These are phyloP conservation scores for Aspidiotus destructor DNA, from an alignment of 2,888 invertebrate species.

Conservation along the genomic window DNA sequence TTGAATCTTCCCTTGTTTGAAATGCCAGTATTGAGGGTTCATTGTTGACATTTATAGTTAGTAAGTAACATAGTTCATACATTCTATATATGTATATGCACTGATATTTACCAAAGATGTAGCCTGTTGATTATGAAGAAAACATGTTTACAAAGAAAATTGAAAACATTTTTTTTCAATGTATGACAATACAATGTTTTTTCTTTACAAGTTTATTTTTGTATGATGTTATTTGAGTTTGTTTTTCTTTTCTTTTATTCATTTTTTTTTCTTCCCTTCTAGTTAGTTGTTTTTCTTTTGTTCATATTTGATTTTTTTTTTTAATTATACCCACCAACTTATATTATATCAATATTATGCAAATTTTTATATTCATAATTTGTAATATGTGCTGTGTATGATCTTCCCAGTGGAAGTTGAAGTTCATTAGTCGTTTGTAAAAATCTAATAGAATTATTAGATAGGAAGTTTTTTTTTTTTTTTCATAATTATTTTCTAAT, in stretches of 20 bases:
- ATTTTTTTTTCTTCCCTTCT: not conserved
- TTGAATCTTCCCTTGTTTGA: not conserved
- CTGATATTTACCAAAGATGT: slow-evolving; percentile 31
- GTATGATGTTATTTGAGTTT: slow-evolving; percentile 7
- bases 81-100: slow-evolving; percentile 14
- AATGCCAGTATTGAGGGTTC: slow-evolving; percentile 19
- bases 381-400: no score
- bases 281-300: no score
- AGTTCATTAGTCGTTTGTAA: no score
- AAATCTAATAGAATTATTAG: no score
- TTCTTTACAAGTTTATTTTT: slow-evolving; percentile 5
- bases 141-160: slow-evolving; percentile 14
- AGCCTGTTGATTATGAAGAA: not conserved
- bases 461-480: no score
- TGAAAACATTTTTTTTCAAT: slow-evolving; percentile 10
- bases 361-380: no score
- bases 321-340: no score
- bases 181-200: slow-evolving; percentile 14
- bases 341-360: no score
- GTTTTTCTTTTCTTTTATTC: not conserved
- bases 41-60: not conserved
- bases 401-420: no score
- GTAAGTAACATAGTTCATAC: slow-evolving; percentile 12
- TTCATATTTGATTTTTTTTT: no score
- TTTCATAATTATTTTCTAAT: no score